Evolutionary conservation across 1,140 invertebrate species (phyloP).

Genomic region (Bradynema listronoti): DNA sequence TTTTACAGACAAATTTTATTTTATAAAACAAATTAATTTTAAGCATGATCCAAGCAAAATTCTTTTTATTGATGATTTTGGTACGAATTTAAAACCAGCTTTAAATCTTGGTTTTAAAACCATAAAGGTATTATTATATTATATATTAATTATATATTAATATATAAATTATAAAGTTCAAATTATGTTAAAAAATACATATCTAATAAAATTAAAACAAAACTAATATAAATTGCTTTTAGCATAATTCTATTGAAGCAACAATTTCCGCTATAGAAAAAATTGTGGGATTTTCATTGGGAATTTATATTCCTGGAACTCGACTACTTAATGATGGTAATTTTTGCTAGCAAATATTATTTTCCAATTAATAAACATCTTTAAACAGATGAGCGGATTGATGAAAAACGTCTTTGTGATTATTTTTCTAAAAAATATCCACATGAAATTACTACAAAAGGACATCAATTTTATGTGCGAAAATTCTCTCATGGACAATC

Average conservation of each 20-base stretch:
- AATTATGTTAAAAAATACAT: not conserved
- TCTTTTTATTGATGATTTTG: conserved; percentile 60
- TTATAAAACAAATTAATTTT: conserved; percentile 5
- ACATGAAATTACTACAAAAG: conserved; percentile 39
- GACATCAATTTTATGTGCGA: conserved; percentile 41
- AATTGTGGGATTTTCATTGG: conserved; percentile 46
- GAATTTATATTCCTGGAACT: conserved; percentile 25
- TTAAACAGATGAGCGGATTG: conserved; percentile 4
- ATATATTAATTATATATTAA: not conserved
- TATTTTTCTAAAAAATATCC: conserved; percentile 14
- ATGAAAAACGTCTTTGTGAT: not conserved
- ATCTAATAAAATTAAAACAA: conserved; percentile 14
- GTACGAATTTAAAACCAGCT: conserved; percentile 59
- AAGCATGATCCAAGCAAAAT: conserved; percentile 54
- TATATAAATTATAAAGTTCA: not conserved
- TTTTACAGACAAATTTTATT: not conserved
- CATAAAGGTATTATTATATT: conserved; percentile 57
- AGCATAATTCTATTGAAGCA: conserved; percentile 45
- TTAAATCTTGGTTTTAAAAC: conserved; percentile 58
- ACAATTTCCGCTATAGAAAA: conserved; percentile 57
- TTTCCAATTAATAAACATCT: conserved; percentile 11
- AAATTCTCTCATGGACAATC: conserved; percentile 61
- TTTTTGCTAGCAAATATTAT: conserved; percentile 45
- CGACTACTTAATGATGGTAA: conserved; percentile 38
- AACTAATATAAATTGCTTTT: conserved; percentile 14